Base-by-base conservation (phyloP, 53 echinoderm and acorn worm genomes). In the Hippasteria phrygiana region DNA sequence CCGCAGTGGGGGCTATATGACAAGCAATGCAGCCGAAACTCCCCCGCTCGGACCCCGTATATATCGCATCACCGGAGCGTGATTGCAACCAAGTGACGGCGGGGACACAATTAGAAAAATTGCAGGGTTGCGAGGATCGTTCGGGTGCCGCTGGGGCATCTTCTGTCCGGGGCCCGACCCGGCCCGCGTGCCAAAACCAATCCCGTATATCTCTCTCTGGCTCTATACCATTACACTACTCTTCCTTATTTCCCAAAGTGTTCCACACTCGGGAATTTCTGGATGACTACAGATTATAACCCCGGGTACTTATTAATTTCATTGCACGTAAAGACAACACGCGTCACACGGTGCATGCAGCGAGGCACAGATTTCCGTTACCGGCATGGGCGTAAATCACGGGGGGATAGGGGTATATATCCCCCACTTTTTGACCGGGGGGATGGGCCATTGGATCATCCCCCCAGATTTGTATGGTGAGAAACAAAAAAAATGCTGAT, bases 61-160 rank as follows among this genome's bases (percentile, higher is more conserved):
- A 28, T 20, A 37, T 37, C n/a, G n/a, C n/a, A 63, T 81, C 81
- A 64, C 37, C 42, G 65, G 39, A 81, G 81, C 81, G 64, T 81
- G 81, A 81, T 81, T 65, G 65, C 41, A 28, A 51, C 41, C 22
- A 39, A 72, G 72, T 39, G 40, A 72, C n/a, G 72, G 24, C 64
- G 79, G 81, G 80, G 66, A 81, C 81, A 80, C 80, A 81, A 81
- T 81, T 81, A 81, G 81, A 81, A 64, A 81, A 63, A 81, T 81
- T 81, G 81, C 81, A 65, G 64, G 81, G n/a, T n/a, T 66, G 81
- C 32, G n/a, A 65, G 64, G 65, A 43, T 64, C 7, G 45, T 41
- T 6, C 24, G n/a, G 24, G 46, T 65, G 42, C 81, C 81, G 81
- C 81, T 29, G 65, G 81, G 81, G 81, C 81, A 81, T 64, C 26